Conservation (phyloP, 2,113 vertebrate genomes). For the Tichodroma muraria region DNA sequence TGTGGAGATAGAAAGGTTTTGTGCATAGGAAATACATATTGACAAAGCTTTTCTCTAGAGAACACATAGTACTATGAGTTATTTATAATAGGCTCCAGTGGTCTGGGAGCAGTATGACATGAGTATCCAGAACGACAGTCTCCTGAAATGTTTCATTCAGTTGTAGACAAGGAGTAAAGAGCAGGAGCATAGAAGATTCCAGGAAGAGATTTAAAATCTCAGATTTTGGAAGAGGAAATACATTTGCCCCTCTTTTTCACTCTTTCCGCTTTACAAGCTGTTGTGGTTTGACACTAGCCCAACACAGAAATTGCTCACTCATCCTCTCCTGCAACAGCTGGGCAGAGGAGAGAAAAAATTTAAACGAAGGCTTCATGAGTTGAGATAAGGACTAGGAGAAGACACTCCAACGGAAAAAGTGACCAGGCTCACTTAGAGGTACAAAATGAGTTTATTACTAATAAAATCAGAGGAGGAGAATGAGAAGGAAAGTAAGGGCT, state of each 20-base stretch:
- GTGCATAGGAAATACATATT: background rate
- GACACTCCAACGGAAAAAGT: background rate
- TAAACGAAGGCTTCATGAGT: background rate
- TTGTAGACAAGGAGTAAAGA: background rate
- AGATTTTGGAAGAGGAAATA: background rate
- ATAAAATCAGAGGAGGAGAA: background rate
- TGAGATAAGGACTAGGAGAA: background rate
- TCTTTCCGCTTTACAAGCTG: background rate
- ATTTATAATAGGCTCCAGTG: background rate
- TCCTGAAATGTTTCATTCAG: background rate
- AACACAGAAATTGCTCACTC: rapidly evolving
- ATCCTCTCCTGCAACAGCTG: background rate
- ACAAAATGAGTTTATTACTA: background rate
- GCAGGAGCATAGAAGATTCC: background rate
- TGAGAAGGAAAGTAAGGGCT: background rate
- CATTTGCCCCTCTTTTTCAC: background rate
- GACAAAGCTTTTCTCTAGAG: background rate
- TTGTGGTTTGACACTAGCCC: background rate
- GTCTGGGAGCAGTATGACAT: background rate
- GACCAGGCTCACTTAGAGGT: background rate
- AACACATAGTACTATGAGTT: background rate
- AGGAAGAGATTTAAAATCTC: background rate
- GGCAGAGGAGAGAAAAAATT: background rate
- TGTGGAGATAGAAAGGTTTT: background rate
- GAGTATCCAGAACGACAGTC: background rate